Evolutionary conservation across 2,888 invertebrate species (phyloP), one percentile per base, ranked within the genome.

Genomic region (Phaonia tiefii): DNA sequence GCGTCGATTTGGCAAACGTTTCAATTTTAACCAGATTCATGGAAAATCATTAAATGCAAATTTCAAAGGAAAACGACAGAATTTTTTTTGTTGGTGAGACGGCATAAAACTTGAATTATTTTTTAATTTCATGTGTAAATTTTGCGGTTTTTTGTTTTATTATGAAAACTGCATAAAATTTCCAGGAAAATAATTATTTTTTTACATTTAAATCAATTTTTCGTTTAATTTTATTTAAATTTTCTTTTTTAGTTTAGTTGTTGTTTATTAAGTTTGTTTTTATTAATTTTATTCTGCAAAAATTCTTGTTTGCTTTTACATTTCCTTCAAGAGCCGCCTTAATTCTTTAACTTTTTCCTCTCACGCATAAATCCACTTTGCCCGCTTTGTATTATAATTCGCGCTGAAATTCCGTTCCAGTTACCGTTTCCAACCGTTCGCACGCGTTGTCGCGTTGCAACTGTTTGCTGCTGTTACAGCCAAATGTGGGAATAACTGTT

Each of bases 401-500:
- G 7, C 39, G 5, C 10, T 39, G 5, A 39, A 44, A 44, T 44
- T 44, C 2, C 44, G 7, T n/a, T 4, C 2, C 44, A 11, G 31
- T 31, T 31, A 31, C 49, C 66, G 49, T 46, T 49, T 67, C 81
- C 67, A 80, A 85, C 88, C 88, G 83, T 84, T 85, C 89, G 85
- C 86, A 85, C 87, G 84, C 88, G 88, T 77, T 86, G 87, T 86
- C 84, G 86, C 85, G 84, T 88, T 86, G 88, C 89, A 88, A 88
- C 88, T 87, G 85, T 78, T 75, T 66, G 71, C 60, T 70, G 75
- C 66, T 54, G 70, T 60, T 83, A 80, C 79, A 74, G 77, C 76
- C 79, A 71, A 83, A 80, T 81, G 79, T 80, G 80, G 79, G 54
- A 76, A 80, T 83, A 84, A 82, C 84, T 80, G 83, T 75, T 79